phyloP scores from a whole-genome alignment of 2,113 vertebrate genomes.

The Copsychus sechellarum region DNA sequence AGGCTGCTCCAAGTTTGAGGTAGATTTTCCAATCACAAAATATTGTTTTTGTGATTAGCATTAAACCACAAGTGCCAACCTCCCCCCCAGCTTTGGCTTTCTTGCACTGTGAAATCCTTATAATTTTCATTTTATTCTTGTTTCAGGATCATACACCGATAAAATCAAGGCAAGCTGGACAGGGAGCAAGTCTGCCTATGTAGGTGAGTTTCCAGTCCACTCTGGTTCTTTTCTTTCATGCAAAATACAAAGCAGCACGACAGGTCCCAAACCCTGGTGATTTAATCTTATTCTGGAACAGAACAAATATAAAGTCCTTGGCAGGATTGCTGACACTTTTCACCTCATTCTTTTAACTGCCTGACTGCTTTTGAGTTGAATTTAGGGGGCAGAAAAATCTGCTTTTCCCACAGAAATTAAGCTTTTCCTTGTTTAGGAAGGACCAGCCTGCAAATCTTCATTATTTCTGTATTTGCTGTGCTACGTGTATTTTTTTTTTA shows the following conservation, averaged over 20 bases:
- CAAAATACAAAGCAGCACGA: neutral
- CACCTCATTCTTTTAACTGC: neutral
- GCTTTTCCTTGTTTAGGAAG: neutral
- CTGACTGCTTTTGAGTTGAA: neutral
- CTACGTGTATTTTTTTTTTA: rapidly evolving
- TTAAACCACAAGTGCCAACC: neutral
- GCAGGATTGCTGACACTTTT: neutral
- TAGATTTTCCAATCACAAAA: neutral
- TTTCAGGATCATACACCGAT: constrained; percentile 12
- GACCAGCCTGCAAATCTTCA: neutral
- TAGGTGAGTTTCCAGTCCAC: constrained; percentile 42
- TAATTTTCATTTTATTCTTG: neutral
- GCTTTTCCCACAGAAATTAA: neutral
- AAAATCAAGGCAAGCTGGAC: neutral
- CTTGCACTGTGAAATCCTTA: neutral
- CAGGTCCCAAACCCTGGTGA: neutral
- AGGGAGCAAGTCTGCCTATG: neutral
- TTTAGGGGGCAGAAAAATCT: neutral
- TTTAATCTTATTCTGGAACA: neutral
- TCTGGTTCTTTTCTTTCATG: neutral
- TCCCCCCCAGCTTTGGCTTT: neutral
- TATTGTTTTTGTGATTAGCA: neutral
- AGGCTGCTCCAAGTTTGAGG: neutral
- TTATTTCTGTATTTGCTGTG: neutral
- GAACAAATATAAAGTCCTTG: neutral